phyloP scores from a whole-genome alignment of 2,797 vertebrate species.

The Aselliscus stoliczkanus region DNA sequence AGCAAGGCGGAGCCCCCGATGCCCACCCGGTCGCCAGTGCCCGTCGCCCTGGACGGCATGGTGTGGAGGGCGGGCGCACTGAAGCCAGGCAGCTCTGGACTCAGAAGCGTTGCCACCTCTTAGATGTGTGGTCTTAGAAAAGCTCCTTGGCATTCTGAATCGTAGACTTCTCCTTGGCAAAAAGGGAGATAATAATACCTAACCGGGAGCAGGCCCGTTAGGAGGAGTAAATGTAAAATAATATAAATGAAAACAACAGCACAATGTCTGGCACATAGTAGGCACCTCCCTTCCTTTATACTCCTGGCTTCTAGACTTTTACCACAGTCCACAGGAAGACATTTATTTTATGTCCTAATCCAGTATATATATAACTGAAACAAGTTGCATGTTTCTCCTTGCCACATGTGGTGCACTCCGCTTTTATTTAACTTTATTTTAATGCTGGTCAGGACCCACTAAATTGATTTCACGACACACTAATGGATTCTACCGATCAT shows the following conservation, averaged over 20 bases:
- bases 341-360: neutral
- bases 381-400: neutral
- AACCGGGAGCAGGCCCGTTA: neutral
- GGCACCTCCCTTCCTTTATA: neutral
- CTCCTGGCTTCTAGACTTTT: neutral
- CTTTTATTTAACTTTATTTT: neutral
- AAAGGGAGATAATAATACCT: neutral
- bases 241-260: neutral
- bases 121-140: neutral
- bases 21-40: fast-evolving
- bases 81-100: neutral
- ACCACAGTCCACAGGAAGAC: neutral
- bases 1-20: neutral
- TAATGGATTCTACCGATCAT: neutral
- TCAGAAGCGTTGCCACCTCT: neutral
- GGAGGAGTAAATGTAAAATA: neutral
- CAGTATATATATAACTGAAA: neutral
- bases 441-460: neutral
- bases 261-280: neutral
- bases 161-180: neutral
- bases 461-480: neutral
- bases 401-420: neutral
- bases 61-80: neutral
- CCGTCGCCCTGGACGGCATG: neutral
- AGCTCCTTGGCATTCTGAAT: neutral